These are phyloP conservation scores for Siniperca obscura DNA, from an alignment of 2,797 vertebrate genomes.

Conservation along the genomic window DNA sequence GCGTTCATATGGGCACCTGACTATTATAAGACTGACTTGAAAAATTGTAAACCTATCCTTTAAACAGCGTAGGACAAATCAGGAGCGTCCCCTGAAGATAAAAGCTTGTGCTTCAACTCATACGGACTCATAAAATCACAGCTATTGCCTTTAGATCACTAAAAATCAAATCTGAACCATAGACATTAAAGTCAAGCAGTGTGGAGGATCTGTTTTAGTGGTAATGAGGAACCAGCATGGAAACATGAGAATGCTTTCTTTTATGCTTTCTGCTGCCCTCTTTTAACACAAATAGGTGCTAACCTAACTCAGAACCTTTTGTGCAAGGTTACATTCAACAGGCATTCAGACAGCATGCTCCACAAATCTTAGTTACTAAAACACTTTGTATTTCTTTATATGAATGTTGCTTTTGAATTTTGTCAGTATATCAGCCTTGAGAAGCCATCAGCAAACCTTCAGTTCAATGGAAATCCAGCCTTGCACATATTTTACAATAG, in stretches of 20 bases:
- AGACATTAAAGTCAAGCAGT: neutral
- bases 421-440: conserved; percentile 51
- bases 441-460: conserved; percentile 41
- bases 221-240: neutral
- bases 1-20: neutral
- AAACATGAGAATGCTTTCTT: neutral
- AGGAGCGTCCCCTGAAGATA: neutral
- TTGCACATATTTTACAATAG: conserved; percentile 70
- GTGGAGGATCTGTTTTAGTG: neutral
- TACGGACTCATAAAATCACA: neutral
- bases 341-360: conserved; percentile 7
- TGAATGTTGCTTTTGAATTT: conserved; percentile 44
- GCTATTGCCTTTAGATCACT: neutral
- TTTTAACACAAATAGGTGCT: neutral
- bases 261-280: neutral
- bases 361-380: conserved; percentile 18
- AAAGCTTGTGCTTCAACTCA: conserved; percentile 1
- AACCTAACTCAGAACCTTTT: neutral
- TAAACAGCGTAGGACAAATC: neutral
- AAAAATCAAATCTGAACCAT: neutral
- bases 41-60: neutral
- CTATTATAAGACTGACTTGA: neutral
- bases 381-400: conserved; percentile 1
- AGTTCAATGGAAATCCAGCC: conserved; percentile 61
- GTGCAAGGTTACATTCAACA: conserved; percentile 8